Base-by-base conservation (phyloP, 1,140 invertebrate genomes). In the Aphelinus certus region DNA sequence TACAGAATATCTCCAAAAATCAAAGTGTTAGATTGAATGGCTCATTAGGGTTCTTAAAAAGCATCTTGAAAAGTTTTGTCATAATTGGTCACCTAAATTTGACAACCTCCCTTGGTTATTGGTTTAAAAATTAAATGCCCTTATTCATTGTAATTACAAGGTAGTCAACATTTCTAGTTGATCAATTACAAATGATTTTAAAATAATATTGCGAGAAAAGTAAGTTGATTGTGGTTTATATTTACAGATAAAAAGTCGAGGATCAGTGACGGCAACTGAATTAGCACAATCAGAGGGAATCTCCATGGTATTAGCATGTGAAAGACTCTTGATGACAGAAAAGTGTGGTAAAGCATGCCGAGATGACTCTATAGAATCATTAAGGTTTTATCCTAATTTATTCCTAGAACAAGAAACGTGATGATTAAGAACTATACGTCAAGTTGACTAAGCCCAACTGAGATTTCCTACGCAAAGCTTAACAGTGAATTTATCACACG, bases 321-420 rank as follows among this genome's bases (percentile, higher is more conserved):
- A 98, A 89, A 91, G 94, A 62, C 89, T 98, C 7, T 86, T 96
- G 67, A 91, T 94, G 9, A 92, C 95, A 3, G 97, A 98, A 88
- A 93, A 93, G 79, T 87, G 91, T 80, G 97, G 96, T 1, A 90
- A 92, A 79, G 91, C 94, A n/a, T 98, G 97, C 83, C 89, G 97
- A 76, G 97, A 99, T 87, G 97, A 98, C 85, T 94, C 94, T 1
- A 93, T 97, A 71, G 96, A 98, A 90, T 96, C 96, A 56, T 87
- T 98, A 47, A 89, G 93, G 79, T 99, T 98, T 88, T 98, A 96
- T 90, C 93, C 94, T 1, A 98, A 98, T 91, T 86, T 92, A 56
- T 95, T 98, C 88, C 84, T 95, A 74, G 80, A 83, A 76, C 55
- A 79, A 66, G 78, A 83, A 68, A 73, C 76, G 69, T 87, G 81